Evolutionary conservation across 2,113 vertebrate species (phyloP), one percentile per base, ranked within the genome.

Genomic region (Regulus satrapa): DNA sequence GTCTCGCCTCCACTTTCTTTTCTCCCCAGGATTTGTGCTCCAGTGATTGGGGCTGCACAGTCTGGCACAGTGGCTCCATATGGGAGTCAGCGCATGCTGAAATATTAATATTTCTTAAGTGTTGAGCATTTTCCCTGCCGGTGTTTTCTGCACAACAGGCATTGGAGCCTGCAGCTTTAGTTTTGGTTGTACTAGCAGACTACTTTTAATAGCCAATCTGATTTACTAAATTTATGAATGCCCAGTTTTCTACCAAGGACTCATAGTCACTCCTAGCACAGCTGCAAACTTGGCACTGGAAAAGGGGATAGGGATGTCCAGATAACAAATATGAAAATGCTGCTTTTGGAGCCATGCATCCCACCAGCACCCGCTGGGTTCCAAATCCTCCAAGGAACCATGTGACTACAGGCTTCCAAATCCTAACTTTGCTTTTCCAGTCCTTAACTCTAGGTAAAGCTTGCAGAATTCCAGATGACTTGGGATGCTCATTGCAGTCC

Each of bases 221-320:
- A 56, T 74, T 51, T 48, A 34, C 14, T 51, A 41, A 48, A 36
- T 66, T 63, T 73, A 40, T n/a, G 41, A 83, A 36, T 66, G 28
- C 8, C 12, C 18, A 19, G 24, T 46, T 2, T 36, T 2, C 36
- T 73, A 14, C 17, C 0, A 1, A 8, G 43, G 29, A 17, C 62
- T 82, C 73, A 72, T n/a, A 90, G 49, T 19, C 49, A 24, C 46
- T 79, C 56, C 31, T 28, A 43, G 15, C 2, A 17, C 11, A 51
- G 64, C n/a, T 88, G 34, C 32, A 55, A 52, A 49, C 14, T 24
- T 29, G 46, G 13, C 23, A 17, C 25, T 36, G 49, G 54, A 31
- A 38, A 8, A 61, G 36, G 14, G 8, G 17, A 25, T 49, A 58
- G 18, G 32, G 17, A 36, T 49, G 10, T 38, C 12, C 2, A 2